Percentiles rank a stretch among this genome's conserved stretches.
Conservation (phyloP, 2,888 invertebrate genomes). For the Epinotia ramella region DNA sequence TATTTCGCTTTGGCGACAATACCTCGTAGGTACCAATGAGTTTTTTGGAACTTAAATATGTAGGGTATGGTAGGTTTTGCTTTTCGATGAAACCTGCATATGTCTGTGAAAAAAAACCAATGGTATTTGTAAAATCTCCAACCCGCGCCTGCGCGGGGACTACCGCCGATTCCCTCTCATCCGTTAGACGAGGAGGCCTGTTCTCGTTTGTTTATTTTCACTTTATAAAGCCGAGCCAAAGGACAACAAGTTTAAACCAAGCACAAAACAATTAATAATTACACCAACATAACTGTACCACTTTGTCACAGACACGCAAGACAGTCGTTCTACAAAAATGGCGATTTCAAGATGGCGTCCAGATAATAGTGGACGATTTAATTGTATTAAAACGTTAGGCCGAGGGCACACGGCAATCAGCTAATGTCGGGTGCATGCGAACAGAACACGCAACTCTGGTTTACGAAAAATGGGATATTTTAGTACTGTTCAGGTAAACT, state of each 20-base stretch:
- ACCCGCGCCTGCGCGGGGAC: too few species aligned
- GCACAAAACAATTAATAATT: conserved; percentile 33
- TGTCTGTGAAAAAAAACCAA: too few species aligned
- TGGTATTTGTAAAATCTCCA: too few species aligned
- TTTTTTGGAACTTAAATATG: too few species aligned
- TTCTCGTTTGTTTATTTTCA: too few species aligned
- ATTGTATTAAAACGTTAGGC: conserved; percentile 84
- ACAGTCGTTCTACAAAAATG: conserved; percentile 77
- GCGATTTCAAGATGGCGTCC: conserved; percentile 77
- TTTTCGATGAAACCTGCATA: too few species aligned
- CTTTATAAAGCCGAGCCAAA: too few species aligned
- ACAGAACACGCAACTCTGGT: conserved; percentile 74
- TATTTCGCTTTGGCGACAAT: too few species aligned
- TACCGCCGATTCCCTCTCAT: too few species aligned
- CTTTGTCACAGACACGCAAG: conserved; percentile 73
- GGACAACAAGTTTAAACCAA: not conserved
- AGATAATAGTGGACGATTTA: conserved; percentile 81
- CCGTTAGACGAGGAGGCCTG: too few species aligned
- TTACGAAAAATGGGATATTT: conserved; percentile 50
- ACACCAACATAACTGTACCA: conserved; percentile 49
- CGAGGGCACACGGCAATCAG: conserved; percentile 78
- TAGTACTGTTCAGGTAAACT: conserved; percentile 9
- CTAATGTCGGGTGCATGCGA: conserved; percentile 81
- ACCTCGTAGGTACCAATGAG: too few species aligned
- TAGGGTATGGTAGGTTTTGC: too few species aligned